A percentile compares a stretch with the other conserved stretches of the same genome.
phyloP scores from a whole-genome alignment of 2,888 invertebrate genomes.

The Tuberolachnus salignus region DNA sequence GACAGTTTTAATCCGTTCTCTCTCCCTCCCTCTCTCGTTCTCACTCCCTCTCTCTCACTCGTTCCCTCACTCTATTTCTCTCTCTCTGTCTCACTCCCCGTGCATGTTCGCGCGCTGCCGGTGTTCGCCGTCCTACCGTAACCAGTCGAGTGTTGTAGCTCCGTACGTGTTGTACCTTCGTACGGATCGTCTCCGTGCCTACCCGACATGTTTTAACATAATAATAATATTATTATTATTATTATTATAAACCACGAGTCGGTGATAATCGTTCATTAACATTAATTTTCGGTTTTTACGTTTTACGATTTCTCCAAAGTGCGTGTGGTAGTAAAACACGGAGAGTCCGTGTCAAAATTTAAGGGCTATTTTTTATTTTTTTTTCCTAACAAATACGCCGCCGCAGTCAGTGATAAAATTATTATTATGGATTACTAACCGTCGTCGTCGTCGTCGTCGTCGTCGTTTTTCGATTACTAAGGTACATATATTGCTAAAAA shows the following conservation, averaged over 20 bases:
- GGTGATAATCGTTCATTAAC: too few species aligned
- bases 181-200: background rate
- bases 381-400: too few species aligned
- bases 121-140: constrained; percentile 55
- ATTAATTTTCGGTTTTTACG: too few species aligned
- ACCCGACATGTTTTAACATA: background rate
- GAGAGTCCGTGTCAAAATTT: too few species aligned
- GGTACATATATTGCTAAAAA: background rate
- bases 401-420: background rate
- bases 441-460: too few species aligned
- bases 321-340: too few species aligned
- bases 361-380: too few species aligned
- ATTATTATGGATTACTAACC: background rate
- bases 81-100: background rate
- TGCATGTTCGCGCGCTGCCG: constrained; percentile 40
- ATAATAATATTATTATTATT: too few species aligned
- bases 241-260: constrained; percentile 7
- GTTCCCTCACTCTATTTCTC: background rate
- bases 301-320: too few species aligned
- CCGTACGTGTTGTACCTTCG: too few species aligned
- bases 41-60: constrained; percentile 23
- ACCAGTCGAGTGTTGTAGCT: constrained; percentile 56
- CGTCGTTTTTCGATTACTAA: background rate
- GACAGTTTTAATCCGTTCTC: constrained; percentile 43
- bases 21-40: constrained; percentile 4